These are phyloP conservation scores for Carettochelys insculpta DNA, from an alignment of 2,113 vertebrate species.

Conservation along the genomic window DNA sequence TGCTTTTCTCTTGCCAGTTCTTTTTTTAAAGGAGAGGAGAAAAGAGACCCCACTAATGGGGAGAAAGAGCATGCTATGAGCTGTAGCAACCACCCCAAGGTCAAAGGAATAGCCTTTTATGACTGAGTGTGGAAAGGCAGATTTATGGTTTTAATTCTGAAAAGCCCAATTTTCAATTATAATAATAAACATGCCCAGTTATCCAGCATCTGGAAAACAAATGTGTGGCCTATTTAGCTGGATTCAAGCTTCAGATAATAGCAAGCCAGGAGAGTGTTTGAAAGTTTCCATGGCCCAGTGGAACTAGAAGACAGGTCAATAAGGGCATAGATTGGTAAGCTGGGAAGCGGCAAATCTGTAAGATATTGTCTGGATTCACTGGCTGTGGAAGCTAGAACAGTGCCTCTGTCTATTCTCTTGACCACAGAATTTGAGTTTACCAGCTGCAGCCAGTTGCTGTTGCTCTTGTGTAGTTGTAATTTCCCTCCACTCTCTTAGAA, in stretches of 20 bases:
- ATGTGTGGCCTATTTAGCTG: background rate
- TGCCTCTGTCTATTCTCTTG: background rate
- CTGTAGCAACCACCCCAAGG: rapidly evolving
- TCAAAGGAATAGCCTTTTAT: rapidly evolving
- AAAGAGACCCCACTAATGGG: background rate
- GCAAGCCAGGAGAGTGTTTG: background rate
- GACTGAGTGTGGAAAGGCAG: background rate
- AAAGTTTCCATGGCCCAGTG: background rate
- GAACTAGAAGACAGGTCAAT: background rate
- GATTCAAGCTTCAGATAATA: background rate
- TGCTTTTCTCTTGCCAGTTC: rapidly evolving
- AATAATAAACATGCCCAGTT: background rate
- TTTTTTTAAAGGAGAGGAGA: rapidly evolving
- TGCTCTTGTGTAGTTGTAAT: background rate
- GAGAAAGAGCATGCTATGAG: rapidly evolving
- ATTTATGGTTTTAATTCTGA: background rate
- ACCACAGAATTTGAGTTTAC: background rate
- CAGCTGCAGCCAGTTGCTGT: background rate
- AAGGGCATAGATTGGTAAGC: background rate
- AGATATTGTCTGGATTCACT: background rate
- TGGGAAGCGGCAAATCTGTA: background rate
- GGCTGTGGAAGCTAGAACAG: background rate
- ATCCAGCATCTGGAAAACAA: background rate
- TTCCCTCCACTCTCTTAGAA: background rate
- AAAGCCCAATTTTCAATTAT: background rate